A percentile compares a stretch with the other conserved stretches of the same genome.
Evolutionary conservation across 2,113 vertebrate species (phyloP).

Genomic region (Plectropomus leopardus): DNA sequence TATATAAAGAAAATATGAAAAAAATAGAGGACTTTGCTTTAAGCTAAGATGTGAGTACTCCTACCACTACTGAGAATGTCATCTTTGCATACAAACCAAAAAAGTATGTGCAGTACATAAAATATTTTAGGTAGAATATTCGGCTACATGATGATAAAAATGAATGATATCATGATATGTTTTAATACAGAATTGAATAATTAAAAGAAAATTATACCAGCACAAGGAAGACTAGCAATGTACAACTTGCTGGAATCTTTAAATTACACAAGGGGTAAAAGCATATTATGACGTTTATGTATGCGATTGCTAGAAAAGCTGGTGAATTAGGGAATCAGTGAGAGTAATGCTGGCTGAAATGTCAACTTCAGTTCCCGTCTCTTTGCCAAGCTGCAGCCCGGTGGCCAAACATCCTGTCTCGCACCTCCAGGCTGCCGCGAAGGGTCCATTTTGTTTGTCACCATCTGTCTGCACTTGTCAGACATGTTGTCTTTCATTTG

Average conservation of each 20-base stretch:
- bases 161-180: not conserved
- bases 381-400: conserved; percentile 20
- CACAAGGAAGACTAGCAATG: not conserved
- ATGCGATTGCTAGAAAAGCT: not conserved
- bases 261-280: not conserved
- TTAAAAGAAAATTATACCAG: too few species aligned
- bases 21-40: not conserved
- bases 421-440: conserved; percentile 44
- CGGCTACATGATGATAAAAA: not conserved
- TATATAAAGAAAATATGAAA: too few species aligned
- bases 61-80: not conserved
- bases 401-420: conserved; percentile 51
- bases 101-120: not conserved
- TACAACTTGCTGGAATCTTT: not conserved
- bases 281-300: not conserved
- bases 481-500: conserved; percentile 58
- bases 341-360: conserved; percentile 29
- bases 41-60: not conserved
- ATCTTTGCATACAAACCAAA: not conserved
- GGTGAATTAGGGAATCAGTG: not conserved
- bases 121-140: not conserved
- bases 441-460: conserved; percentile 69
- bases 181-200: not conserved
- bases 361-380: conserved; percentile 29
- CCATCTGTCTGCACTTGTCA: conserved; percentile 60